Base-by-base conservation (phyloP, 2,113 vertebrate genomes). In the Ameiurus melas region DNA sequence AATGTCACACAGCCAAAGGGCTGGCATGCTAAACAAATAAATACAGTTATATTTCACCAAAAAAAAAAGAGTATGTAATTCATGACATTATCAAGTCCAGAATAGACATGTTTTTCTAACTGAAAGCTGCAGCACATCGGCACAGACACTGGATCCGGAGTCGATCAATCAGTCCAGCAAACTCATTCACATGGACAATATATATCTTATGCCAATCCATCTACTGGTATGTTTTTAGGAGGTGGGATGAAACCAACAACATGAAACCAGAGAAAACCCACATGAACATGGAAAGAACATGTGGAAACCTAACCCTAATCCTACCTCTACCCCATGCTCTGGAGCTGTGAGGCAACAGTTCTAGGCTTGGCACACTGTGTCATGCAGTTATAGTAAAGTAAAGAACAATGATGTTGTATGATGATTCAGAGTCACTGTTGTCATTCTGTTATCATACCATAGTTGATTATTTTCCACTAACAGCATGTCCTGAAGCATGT, bases 21-120 rank as follows among this genome's bases (percentile, higher is more conserved):
- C 36, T 58, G 55, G 79, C 17, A 20, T 81, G 9, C 53, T 81
- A 20, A 81, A 58, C 53, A 81, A 58, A 81, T 81, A 81, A 81
- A 81, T n/a, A 27, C 9, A 58, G n/a, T 81, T 58, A 27, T 53
- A 79, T 27, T 30, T 51, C n/a, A 25, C 3, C 22, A 9, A 5
- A 39, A 19, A 75, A 43, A 22, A 75, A 16, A 43, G 19, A 27
- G 75, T 0, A 43, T 7, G 14, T 25, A 27, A 51, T 78, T 51
- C 25, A 51, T 27, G 12, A 51, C 43, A 78, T 78, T 51, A 78
- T 78, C 75, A 30, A 79, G 71, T 71, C 33, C 30, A 43, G 22
- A 22, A 22, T 39, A 73, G 20, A 47, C 27, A 30, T n/a, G 20
- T 25, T 30, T 16, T 14, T 47, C 30, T 70, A 70, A 70, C 5